Evolutionary conservation across 2,888 invertebrate genomes (phyloP), one percentile per base, ranked within the genome.

Genomic region (Auanema sp.): DNA sequence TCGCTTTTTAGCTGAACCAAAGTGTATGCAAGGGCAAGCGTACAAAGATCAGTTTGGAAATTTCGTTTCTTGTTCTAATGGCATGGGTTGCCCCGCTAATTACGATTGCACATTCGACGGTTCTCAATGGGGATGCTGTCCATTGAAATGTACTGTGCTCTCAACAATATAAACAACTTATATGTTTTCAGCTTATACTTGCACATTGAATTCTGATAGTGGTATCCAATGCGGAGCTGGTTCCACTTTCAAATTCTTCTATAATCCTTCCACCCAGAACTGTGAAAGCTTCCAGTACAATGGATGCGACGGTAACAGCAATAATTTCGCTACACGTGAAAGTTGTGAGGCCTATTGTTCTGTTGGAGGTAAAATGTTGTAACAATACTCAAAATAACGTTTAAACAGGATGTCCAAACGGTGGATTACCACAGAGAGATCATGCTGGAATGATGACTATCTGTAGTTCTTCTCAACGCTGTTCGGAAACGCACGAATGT

Each of bases 101-200:
- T 78, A 76, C 58, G 79, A 79, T 58, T 80, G 79, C 53, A 77
- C 75, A 53, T 79, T 74, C 44, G 79, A 76, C 49, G 77, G 77
- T 24, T 63, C 61, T 41, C 67, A 72, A 49, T 76, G 71, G 67
- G 76, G 78, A 51, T 78, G 76, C 49, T 78, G 78, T 53, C 76
- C 78, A 11, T 66, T 70, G 0, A 77, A 77, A 64, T 59, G 65
- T 65, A 12, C 47, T 47, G 47, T 43, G 43, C 43, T 43, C 43
- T 11, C 11, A 43, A n/a, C 14, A 12, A n/a, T 12, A 16, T 21
- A 50, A n/a, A n/a, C n/a, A n/a, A n/a, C n/a, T n/a, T n/a, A n/a
- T n/a, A n/a, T n/a, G n/a, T n/a, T n/a, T n/a, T n/a, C 60, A 70
- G 76, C 66, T 21, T 75, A 66, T 53, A 76, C 79, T 0, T 79